phyloP scores from a whole-genome alignment of 2,113 vertebrate species.

The Psittacula cyanocephala region DNA sequence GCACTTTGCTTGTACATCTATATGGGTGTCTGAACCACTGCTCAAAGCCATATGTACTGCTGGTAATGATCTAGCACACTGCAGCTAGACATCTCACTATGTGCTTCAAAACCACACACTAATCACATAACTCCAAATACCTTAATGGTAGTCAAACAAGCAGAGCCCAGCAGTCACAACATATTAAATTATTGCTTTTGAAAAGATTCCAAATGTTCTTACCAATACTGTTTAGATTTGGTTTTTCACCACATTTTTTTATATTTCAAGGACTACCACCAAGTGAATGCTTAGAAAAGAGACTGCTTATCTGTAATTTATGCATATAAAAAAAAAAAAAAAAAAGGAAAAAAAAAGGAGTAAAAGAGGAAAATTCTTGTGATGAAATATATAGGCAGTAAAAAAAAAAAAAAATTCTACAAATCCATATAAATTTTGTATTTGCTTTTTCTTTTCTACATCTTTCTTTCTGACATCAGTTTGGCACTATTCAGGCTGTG shows the following conservation, averaged over 20 bases:
- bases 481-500: not conserved
- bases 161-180: not conserved
- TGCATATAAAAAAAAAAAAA: not conserved
- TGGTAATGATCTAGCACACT: not conserved
- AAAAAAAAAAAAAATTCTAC: not conserved
- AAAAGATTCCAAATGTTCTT: not conserved
- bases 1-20: not conserved
- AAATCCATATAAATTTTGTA: not conserved
- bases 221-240: not conserved
- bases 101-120: not conserved
- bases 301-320: not conserved
- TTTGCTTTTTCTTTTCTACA: not conserved
- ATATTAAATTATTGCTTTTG: not conserved
- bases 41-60: not conserved
- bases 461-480: not conserved
- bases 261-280: not conserved
- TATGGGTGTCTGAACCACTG: not conserved
- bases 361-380: not conserved
- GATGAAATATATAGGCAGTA: not conserved
- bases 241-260: not conserved
- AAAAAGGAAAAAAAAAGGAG: not conserved
- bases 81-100: not conserved
- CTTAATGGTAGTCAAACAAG: not conserved
- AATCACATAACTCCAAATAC: not conserved
- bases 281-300: not conserved